These are phyloP conservation scores for Sphaerophoria taeniata DNA, from an alignment of 2,888 invertebrate species.

Conservation along the genomic window DNA sequence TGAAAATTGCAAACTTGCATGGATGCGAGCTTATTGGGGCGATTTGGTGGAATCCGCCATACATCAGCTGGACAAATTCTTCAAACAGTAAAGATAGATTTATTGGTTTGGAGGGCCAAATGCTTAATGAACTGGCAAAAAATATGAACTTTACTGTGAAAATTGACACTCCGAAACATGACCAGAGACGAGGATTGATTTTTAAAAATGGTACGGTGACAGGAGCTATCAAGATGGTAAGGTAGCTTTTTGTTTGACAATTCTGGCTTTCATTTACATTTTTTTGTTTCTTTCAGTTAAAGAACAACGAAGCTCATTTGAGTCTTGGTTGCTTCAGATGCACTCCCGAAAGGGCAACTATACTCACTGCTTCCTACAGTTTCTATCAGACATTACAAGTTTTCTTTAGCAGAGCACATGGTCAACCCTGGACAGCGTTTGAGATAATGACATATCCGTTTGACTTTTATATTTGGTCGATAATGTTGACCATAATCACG, in stretches of 20 bases:
- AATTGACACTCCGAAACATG: conserved; percentile 68
- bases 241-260: conserved; percentile 58
- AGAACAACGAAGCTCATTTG: conserved; percentile 72
- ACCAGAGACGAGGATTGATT: conserved; percentile 71
- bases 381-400: conserved; percentile 76
- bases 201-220: conserved; percentile 12
- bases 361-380: conserved; percentile 76
- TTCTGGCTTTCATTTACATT: conserved; percentile 31
- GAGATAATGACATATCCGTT: conserved; percentile 76
- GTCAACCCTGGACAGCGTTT: conserved; percentile 72
- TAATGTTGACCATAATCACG: conserved; percentile 45
- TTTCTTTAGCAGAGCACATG: conserved; percentile 63
- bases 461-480: conserved; percentile 74
- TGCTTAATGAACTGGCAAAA: conserved; percentile 75
- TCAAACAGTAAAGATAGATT: conserved; percentile 25
- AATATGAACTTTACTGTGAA: conserved; percentile 76
- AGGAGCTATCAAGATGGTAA: conserved; percentile 75
- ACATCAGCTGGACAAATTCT: conserved; percentile 21
- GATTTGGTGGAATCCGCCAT: conserved; percentile 72
- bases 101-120: conserved; percentile 76
- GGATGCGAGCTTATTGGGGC: conserved; percentile 41
- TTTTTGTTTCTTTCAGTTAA: conserved; percentile 59
- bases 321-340: conserved; percentile 77
- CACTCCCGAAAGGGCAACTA: conserved; percentile 55
- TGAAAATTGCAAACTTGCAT: conserved; percentile 47